phyloP scores from a whole-genome alignment of 2,797 vertebrate species.

The Setipinna tenuifilis region DNA sequence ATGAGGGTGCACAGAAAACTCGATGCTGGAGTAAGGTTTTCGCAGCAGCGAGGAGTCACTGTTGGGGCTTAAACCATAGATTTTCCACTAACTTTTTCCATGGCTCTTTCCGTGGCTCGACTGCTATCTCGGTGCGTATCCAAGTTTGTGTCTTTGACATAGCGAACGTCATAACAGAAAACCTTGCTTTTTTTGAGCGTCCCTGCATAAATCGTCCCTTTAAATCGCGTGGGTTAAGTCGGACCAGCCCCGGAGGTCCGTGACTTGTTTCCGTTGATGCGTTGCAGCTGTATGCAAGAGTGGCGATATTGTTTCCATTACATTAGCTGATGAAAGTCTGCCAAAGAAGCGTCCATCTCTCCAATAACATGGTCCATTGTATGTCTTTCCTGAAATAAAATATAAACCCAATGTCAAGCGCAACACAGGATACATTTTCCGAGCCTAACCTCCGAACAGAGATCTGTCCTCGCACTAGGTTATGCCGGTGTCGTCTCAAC shows the following conservation, averaged over 20 bases:
- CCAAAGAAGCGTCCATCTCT: constrained; percentile 59
- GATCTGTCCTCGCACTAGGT: not conserved
- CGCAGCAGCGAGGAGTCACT: constrained; percentile 56
- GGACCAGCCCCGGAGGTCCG: constrained; percentile 64
- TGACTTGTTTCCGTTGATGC: constrained; percentile 63
- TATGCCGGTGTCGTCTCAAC: not conserved
- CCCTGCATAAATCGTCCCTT: constrained; percentile 61
- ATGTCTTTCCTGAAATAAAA: constrained; percentile 62
- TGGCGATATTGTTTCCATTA: constrained; percentile 65
- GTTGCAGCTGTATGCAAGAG: constrained; percentile 44
- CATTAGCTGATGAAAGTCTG: constrained; percentile 55
- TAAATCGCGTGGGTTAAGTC: constrained; percentile 45
- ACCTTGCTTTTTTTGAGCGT: constrained; percentile 54
- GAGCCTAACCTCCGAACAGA: not conserved
- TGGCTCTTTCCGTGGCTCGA: constrained; percentile 67
- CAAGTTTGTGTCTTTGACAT: constrained; percentile 64
- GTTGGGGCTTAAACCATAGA: constrained; percentile 60
- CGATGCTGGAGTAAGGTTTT: constrained; percentile 52
- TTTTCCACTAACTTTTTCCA: constrained; percentile 81
- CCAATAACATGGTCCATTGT: constrained; percentile 57
- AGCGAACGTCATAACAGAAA: constrained; percentile 64
- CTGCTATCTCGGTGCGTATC: constrained; percentile 64
- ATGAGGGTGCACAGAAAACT: constrained; percentile 50
- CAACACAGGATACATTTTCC: not conserved
- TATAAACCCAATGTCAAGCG: constrained; percentile 44